A percentile compares a stretch with the other conserved stretches of the same genome.
Evolutionary conservation across 2,797 vertebrate species (phyloP).

Genomic region (Lithobates sylvaticus): DNA sequence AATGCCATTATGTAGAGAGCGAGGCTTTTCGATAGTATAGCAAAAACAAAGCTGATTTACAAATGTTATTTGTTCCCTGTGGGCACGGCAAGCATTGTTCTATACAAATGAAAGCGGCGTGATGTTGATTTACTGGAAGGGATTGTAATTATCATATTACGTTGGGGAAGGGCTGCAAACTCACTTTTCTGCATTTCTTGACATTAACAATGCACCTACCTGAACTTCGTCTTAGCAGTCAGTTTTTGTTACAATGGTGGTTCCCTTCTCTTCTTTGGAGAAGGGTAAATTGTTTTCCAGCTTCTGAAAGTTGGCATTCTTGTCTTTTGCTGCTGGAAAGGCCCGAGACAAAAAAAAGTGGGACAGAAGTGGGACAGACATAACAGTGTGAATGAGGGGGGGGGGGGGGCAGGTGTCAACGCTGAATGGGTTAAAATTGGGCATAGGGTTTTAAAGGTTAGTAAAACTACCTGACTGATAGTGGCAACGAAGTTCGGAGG

Average conservation of each 20-base stretch:
- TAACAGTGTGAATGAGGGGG: too few relatives aligned
- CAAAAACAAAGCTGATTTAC: slow-evolving; percentile 14
- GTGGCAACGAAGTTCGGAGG: too few relatives aligned
- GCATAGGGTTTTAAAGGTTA: too few relatives aligned
- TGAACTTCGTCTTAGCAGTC: not conserved
- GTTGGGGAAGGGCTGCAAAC: not conserved
- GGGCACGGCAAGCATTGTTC: not conserved
- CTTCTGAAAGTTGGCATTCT: too few relatives aligned
- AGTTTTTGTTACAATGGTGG: not conserved
- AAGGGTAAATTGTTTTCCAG: not conserved
- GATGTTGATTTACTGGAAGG: slow-evolving; percentile 23
- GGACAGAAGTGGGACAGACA: too few relatives aligned
- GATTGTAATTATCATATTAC: not conserved
- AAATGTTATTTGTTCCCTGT: slow-evolving; percentile 11
- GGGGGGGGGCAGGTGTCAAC: too few relatives aligned
- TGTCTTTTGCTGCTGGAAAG: too few relatives aligned
- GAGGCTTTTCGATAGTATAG: not conserved
- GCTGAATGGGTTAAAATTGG: too few relatives aligned
- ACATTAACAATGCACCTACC: not conserved
- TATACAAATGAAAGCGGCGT: not conserved
- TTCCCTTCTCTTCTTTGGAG: not conserved
- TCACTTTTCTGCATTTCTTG: not conserved
- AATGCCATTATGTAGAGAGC: slow-evolving; percentile 8
- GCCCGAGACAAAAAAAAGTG: too few relatives aligned
- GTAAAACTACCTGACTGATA: too few relatives aligned